A percentile compares a stretch with the other conserved stretches of the same genome.
Conservation (phyloP, 2,797 vertebrate species). For the Sebastes nivosus region DNA sequence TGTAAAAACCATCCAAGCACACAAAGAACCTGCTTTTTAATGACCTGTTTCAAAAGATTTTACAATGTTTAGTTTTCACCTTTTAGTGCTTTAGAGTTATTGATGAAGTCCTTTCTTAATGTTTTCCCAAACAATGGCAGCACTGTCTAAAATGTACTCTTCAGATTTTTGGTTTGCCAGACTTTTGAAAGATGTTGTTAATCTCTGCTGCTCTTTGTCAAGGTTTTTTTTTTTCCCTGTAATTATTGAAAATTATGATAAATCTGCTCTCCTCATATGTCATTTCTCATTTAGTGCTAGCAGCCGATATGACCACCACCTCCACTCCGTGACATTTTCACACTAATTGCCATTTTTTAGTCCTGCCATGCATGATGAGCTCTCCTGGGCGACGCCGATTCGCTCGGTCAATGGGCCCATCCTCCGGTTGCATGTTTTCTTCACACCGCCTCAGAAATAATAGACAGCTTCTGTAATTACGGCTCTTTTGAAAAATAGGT, state of each 20-base stretch:
- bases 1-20: not conserved
- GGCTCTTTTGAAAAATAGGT: constrained; percentile 45
- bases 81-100: not conserved
- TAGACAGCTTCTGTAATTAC: constrained; percentile 51
- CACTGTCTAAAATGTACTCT: not conserved
- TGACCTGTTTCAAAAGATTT: not conserved
- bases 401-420: not conserved
- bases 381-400: constrained; percentile 14
- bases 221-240: not conserved
- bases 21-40: not conserved
- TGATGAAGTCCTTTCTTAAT: not conserved
- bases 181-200: not conserved
- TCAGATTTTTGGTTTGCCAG: too few species aligned
- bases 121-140: not conserved
- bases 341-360: constrained; percentile 56
- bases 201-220: not conserved
- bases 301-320: constrained; percentile 10
- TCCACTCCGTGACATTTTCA: constrained; percentile 56
- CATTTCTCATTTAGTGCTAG: constrained; percentile 27
- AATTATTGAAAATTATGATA: constrained; percentile 18
- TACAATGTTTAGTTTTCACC: not conserved
- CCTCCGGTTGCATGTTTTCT: constrained; percentile 9
- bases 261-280: constrained; percentile 3
- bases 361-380: constrained; percentile 22
- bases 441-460: constrained; percentile 22